A percentile compares a stretch with the other conserved stretches of the same genome.
phyloP scores from a whole-genome alignment of 2,113 vertebrate species.

The Campylomormyrus numenius region DNA sequence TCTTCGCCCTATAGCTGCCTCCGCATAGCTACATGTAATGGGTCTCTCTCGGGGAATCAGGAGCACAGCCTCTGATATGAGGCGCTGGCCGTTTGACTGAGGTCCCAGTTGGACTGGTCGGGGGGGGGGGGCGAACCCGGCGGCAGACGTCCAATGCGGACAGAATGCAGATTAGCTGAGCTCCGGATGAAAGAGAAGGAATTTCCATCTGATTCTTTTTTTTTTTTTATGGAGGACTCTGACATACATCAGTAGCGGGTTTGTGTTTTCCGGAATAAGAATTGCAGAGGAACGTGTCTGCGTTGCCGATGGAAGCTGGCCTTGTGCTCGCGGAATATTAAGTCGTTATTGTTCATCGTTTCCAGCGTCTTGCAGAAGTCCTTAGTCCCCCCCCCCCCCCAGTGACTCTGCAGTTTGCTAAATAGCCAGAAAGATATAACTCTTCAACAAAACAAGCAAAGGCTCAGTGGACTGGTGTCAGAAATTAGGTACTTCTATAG shows the following conservation, averaged over 20 bases:
- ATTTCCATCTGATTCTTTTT: background rate
- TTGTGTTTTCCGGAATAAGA: background rate
- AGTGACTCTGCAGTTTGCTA: background rate
- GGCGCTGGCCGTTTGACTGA: background rate
- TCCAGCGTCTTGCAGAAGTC: background rate
- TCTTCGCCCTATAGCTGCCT: background rate
- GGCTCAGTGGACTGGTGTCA: background rate
- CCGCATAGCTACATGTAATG: background rate
- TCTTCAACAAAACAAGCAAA: background rate
- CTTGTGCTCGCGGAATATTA: background rate
- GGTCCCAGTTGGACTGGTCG: background rate
- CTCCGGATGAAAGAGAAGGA: background rate
- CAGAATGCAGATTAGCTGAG: background rate
- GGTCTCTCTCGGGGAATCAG: background rate
- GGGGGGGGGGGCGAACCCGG: background rate
- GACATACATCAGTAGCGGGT: background rate
- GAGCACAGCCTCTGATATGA: background rate
- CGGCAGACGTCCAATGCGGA: no score
- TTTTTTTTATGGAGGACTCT: background rate
- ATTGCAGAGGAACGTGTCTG: background rate
- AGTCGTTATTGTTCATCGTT: background rate
- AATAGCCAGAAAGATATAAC: background rate
- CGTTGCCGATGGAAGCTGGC: background rate
- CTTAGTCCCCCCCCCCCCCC: background rate
- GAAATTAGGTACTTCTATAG: background rate